A percentile compares a stretch with the other conserved stretches of the same genome.
These are phyloP conservation scores for Drosophila simulans DNA, from an alignment of 1,140 invertebrate species.

Conservation along the genomic window DNA sequence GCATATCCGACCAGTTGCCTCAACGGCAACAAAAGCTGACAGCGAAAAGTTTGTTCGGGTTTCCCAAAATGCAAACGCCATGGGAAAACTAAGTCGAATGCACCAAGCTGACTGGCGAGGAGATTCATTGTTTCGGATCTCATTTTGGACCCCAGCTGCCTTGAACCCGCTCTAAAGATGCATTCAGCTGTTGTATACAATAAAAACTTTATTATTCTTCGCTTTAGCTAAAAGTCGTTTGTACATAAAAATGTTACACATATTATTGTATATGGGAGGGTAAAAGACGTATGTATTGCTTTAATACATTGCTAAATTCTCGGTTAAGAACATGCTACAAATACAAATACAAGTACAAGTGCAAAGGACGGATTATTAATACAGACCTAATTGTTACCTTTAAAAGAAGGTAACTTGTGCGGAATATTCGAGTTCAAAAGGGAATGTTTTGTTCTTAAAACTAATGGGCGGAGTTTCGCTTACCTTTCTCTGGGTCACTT, in stretches of 20 bases:
- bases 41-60: slow-evolving; percentile 31
- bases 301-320: slow-evolving; percentile 32
- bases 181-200: slow-evolving; percentile 62
- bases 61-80: slow-evolving; percentile 42
- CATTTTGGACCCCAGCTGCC: slow-evolving; percentile 21
- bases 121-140: slow-evolving; percentile 20
- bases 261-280: slow-evolving; percentile 45
- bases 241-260: slow-evolving; percentile 71
- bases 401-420: slow-evolving; percentile 24
- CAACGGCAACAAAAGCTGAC: slow-evolving; percentile 25
- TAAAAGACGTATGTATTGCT: slow-evolving; percentile 26
- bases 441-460: slow-evolving; percentile 40
- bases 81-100: slow-evolving; percentile 44
- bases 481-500: slow-evolving; percentile 40
- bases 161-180: slow-evolving; percentile 45
- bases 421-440: slow-evolving; percentile 31
- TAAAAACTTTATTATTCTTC: slow-evolving; percentile 74
- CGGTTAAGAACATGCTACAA: slow-evolving; percentile 35
- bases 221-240: slow-evolving; percentile 74
- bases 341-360: slow-evolving; percentile 39
- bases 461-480: slow-evolving; percentile 21
- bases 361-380: neutral
- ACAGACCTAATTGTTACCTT: slow-evolving; percentile 9
- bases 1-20: slow-evolving; percentile 42
- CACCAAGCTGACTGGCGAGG: slow-evolving; percentile 22